Conservation (phyloP, 2,888 invertebrate species). For the Leptinotarsa haldemani region DNA sequence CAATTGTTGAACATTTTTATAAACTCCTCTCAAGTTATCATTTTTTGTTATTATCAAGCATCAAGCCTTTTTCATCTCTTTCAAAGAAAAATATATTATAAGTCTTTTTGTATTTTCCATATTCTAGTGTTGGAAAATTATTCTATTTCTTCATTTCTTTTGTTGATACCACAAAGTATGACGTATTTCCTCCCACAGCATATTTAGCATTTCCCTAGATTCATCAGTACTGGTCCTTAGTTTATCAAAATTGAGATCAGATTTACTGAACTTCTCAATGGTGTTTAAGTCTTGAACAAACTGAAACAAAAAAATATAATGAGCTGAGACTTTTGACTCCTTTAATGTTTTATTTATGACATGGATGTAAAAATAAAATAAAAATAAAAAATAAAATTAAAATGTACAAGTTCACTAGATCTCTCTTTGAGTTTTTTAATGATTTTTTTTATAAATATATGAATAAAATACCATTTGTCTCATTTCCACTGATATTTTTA, state of each 20-base stretch:
- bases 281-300: constrained; percentile 43
- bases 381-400: no score
- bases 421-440: no score
- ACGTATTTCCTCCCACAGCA: constrained; percentile 29
- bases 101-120: background rate
- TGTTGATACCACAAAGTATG: constrained; percentile 24
- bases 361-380: no score
- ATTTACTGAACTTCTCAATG: constrained; percentile 35
- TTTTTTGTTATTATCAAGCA: no score
- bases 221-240: background rate
- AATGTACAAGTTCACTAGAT: no score
- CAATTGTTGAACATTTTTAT: background rate
- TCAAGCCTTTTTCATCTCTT: no score
- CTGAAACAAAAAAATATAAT: constrained; percentile 37
- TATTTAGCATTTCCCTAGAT: constrained; percentile 27
- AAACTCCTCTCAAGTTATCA: background rate
- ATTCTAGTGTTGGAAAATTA: background rate
- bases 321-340: no score
- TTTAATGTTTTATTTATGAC: no score
- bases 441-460: no score
- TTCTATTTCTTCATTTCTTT: background rate
- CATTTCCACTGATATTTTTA: no score
- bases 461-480: no score
- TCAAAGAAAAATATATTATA: no score
- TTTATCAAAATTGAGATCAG: constrained; percentile 21